Evolutionary conservation across 2,797 vertebrate species (phyloP), one percentile per base, ranked within the genome.

Genomic region (Scomberomorus guttatus): DNA sequence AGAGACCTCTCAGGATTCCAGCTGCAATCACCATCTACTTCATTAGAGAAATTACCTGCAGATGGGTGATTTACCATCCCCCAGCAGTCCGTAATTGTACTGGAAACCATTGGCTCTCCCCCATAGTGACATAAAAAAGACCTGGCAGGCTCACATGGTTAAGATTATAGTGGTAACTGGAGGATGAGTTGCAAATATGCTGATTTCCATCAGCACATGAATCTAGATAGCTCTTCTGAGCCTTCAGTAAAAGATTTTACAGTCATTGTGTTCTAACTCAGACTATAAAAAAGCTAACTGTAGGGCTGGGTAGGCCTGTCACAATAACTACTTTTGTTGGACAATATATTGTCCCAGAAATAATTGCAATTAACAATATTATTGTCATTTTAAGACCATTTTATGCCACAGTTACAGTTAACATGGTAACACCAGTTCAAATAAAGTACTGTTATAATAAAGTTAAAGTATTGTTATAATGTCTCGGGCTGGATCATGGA

Each of bases 41-140:
- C 80, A 91, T 91, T 90, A 91, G 63, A 84, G 68, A 77, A 80
- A 93, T 89, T 85, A 90, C 69, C 71, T 75, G 81, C 85, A 87
- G 89, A 87, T 87, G 82, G 85, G 62, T 74, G 61, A 82, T 85
- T 77, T 77, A 55, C 66, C 29, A 20, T 68, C 32, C 65, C 73
- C 74, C 73, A 79, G 73, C 66, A 71, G 78, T 52, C 42, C 3
- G 14, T 68, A 70, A 89, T 80, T 80, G 72, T 64, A 44, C 67
- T 46, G 60, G 68, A 71, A 82, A 89, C 78, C 77, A 84, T n/a
- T 80, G 68, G 48, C 67, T 29, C n/a, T 48, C 34, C 46, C 12
- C 75, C 61, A 42, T 37, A 32, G 50, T 57, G 39, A 54, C 46
- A 68, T 58, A 32, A 55, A 79, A 67, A 62, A 62, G n/a, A 62